Evolutionary conservation across 1,140 invertebrate species (phyloP).

Genomic region (Drosophila kikkawai): DNA sequence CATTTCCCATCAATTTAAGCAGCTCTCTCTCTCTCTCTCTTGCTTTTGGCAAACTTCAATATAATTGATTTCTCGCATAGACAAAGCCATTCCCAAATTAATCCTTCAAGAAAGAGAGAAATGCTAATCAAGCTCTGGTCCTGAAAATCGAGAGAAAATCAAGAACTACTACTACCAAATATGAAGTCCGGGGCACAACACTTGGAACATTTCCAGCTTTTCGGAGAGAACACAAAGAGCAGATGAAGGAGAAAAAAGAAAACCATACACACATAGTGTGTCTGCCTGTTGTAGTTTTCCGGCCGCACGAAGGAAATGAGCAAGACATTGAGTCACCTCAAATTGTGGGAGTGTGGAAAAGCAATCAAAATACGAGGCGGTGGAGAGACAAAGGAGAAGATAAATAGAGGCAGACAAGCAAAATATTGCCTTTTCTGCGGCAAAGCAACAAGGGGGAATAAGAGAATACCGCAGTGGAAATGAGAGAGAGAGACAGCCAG

Average conservation of each 20-base stretch:
- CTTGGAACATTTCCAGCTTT: constrained; percentile 49
- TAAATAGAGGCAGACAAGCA: constrained; percentile 80
- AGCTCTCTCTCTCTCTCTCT: constrained; percentile 5
- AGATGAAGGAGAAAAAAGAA: constrained; percentile 40
- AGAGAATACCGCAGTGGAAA: constrained; percentile 21
- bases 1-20: constrained; percentile 26
- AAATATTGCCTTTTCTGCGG: constrained; percentile 76
- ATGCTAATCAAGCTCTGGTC: constrained; percentile 38
- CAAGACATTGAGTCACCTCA: constrained; percentile 81
- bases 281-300: constrained; percentile 55
- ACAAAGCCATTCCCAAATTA: constrained; percentile 42
- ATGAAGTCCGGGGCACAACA: constrained; percentile 39
- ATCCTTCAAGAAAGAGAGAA: constrained; percentile 21
- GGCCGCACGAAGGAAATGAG: constrained; percentile 71
- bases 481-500: background rate
- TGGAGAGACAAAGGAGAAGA: constrained; percentile 72
- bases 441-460: constrained; percentile 29
- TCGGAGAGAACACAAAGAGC: constrained; percentile 17
- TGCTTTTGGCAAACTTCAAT: constrained; percentile 36
- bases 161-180: constrained; percentile 1
- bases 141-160: constrained; percentile 19
- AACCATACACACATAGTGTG: constrained; percentile 4
- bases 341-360: constrained; percentile 61
- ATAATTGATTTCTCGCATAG: constrained; percentile 50
- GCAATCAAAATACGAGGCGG: constrained; percentile 71